Conservation (phyloP, 2,113 vertebrate genomes). For the Pithys albifrons region DNA sequence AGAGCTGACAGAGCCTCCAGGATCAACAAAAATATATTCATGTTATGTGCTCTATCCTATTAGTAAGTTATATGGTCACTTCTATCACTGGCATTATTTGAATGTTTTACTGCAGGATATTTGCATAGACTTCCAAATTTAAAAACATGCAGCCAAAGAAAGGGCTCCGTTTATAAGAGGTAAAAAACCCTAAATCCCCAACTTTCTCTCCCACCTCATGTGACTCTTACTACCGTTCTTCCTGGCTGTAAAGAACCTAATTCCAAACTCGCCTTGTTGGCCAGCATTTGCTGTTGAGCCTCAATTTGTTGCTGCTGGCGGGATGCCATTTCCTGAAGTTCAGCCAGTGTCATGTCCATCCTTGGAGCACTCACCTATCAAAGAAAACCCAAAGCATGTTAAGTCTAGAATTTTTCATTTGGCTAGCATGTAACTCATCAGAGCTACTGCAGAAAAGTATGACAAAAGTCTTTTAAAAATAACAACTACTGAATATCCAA, state of each 20-base stretch:
- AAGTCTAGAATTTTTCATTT: background rate
- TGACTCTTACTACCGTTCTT: background rate
- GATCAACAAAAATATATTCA: background rate
- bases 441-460: background rate
- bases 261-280: constrained; percentile 85
- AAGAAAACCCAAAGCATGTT: background rate
- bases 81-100: background rate
- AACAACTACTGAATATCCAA: background rate
- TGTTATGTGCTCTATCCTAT: background rate
- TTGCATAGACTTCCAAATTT: background rate
- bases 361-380: constrained; percentile 83
- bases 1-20: background rate
- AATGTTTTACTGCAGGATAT: background rate
- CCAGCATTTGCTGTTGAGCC: constrained; percentile 90
- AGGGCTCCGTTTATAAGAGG: background rate
- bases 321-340: constrained; percentile 96
- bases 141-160: background rate
- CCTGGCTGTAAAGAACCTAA: background rate
- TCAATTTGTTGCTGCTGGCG: constrained; percentile 98
- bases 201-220: background rate
- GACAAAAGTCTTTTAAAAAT: background rate
- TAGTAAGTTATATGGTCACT: background rate
- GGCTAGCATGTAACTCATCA: background rate
- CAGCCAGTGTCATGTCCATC: constrained; percentile 94
- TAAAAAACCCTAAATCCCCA: background rate